Evolutionary conservation across 1,140 invertebrate genomes (phyloP).

Genomic region (Megalopta genalis): DNA sequence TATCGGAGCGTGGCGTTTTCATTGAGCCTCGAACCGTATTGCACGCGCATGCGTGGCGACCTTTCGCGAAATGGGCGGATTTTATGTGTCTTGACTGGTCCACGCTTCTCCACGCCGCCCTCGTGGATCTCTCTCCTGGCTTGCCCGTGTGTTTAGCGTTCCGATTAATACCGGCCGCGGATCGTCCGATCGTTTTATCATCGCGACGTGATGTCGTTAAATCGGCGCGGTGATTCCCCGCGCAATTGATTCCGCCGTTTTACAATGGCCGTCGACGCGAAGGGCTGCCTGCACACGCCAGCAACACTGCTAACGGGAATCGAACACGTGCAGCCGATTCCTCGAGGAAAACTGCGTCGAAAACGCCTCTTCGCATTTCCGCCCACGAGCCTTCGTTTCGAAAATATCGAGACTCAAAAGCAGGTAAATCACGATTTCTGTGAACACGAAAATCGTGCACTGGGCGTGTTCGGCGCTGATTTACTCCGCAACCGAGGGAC

Average conservation of each 20-base stretch:
- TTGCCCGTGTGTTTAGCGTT: not conserved
- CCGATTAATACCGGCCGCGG: not conserved
- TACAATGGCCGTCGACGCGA: no score
- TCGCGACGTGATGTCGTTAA: conserved; percentile 1
- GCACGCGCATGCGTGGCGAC: conserved; percentile 14
- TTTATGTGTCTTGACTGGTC: conserved; percentile 16
- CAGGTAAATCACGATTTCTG: no score
- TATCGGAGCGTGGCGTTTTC: conserved; percentile 25
- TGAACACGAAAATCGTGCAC: no score
- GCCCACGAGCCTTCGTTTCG: no score
- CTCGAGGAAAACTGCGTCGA: no score
- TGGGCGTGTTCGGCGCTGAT: no score
- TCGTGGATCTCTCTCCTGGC: conserved; percentile 11
- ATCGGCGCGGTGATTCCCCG: not conserved
- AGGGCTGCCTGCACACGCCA: no score
- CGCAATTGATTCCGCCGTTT: not conserved
- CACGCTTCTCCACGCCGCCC: not conserved
- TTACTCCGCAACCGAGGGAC: no score
- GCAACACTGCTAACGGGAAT: no score
- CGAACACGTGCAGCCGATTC: no score
- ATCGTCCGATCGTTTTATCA: not conserved
- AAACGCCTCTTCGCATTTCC: no score
- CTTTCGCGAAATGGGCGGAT: conserved; percentile 12
- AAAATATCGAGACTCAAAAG: no score
- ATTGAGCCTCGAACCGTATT: conserved; percentile 30